phyloP scores from a whole-genome alignment of 2,888 invertebrate species.

The Acronicta alni region DNA sequence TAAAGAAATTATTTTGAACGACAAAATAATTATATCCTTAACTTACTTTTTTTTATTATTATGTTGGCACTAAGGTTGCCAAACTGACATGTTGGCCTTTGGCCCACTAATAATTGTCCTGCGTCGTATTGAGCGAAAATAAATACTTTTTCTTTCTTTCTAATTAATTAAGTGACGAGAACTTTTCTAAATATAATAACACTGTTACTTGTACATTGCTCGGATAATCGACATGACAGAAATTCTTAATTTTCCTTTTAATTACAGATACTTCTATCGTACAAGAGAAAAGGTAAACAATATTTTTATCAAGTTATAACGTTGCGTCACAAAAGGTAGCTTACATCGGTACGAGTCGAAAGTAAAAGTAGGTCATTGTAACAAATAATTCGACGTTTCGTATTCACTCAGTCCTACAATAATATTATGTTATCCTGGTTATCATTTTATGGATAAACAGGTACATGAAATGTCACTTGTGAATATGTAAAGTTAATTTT shows the following conservation, averaged over 20 bases:
- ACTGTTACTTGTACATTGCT: slow-evolving; percentile 3
- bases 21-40: too few species aligned
- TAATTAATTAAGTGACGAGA: too few species aligned
- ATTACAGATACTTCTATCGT: slow-evolving; percentile 23
- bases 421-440: slow-evolving; percentile 38
- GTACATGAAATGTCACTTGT: slow-evolving; percentile 25
- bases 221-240: not conserved
- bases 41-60: too few species aligned
- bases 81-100: too few species aligned
- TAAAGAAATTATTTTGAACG: too few species aligned
- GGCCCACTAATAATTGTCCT: too few species aligned
- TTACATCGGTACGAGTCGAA: slow-evolving; percentile 61
- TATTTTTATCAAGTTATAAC: slow-evolving; percentile 52
- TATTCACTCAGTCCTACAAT: slow-evolving; percentile 29
- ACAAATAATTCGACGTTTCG: slow-evolving; percentile 40
- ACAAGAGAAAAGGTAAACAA: slow-evolving; percentile 27
- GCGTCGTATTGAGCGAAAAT: too few species aligned
- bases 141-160: too few species aligned
- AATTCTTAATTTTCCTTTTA: slow-evolving; percentile 31
- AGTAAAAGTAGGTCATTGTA: slow-evolving; percentile 68
- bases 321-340: slow-evolving; percentile 65
- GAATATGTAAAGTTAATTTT: slow-evolving; percentile 23
- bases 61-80: too few species aligned
- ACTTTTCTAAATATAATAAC: too few species aligned
- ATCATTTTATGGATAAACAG: slow-evolving; percentile 20